A percentile compares a stretch with the other conserved stretches of the same genome.
phyloP scores from a whole-genome alignment of 2,797 vertebrate genomes.

The Neosalanx taihuensis region DNA sequence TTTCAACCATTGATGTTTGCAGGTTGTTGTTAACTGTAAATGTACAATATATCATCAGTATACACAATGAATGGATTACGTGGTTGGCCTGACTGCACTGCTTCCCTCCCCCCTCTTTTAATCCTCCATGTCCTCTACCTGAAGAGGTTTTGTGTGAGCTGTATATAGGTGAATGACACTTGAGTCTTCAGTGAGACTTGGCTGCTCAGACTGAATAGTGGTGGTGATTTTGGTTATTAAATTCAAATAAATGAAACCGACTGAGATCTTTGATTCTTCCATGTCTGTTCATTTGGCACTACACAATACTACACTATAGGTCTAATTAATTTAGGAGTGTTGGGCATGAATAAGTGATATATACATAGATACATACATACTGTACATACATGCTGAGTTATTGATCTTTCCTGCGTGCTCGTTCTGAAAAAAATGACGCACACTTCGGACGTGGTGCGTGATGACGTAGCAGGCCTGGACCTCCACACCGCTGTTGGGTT shows the following conservation, averaged over 20 bases:
- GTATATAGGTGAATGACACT: conserved; percentile 15
- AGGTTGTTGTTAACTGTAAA: conserved; percentile 20
- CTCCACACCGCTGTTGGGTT: conserved; percentile 2
- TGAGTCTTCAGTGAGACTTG: conserved; percentile 16
- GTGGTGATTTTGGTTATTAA: conserved; percentile 33
- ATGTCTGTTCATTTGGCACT: neutral
- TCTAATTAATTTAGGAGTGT: neutral
- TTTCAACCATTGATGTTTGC: conserved; percentile 15
- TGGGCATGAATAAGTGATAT: too few relatives aligned
- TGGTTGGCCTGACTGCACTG: conserved; percentile 36
- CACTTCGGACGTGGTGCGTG: neutral
- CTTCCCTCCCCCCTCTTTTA: conserved; percentile 1
- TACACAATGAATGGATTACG: conserved; percentile 15
- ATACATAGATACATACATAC: too few relatives aligned
- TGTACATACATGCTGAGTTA: too few relatives aligned
- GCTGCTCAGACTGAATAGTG: conserved; percentile 8
- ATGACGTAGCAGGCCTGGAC: neutral
- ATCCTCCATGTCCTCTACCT: conserved; percentile 23
- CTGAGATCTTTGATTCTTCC: neutral
- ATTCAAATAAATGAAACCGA: conserved; percentile 41
- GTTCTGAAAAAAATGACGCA: neutral
- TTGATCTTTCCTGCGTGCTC: too few relatives aligned
- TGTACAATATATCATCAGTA: conserved; percentile 3
- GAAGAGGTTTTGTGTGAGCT: conserved; percentile 3
- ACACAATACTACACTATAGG: neutral